A percentile compares a stretch with the other conserved stretches of the same genome.
Evolutionary conservation across 2,888 invertebrate species (phyloP).

Genomic region (Diadegma fenestrale): DNA sequence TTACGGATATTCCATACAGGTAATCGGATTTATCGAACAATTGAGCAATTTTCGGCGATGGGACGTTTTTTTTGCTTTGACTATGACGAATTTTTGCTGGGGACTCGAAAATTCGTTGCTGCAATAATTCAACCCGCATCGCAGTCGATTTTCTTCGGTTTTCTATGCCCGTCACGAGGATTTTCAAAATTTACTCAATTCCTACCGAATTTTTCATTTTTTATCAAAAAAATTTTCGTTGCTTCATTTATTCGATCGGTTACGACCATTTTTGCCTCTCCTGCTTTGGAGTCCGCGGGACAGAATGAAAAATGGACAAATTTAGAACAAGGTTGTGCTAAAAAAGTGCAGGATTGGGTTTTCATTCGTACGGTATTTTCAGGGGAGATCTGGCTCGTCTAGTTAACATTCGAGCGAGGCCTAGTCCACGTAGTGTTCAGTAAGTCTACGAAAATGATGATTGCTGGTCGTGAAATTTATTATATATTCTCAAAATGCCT

Average conservation of each 20-base stretch:
- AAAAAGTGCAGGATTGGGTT: conserved; percentile 37
- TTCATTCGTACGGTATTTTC: conserved; percentile 83
- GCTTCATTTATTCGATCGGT: neutral
- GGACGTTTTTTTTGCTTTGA: too few relatives aligned
- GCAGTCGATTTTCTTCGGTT: too few relatives aligned
- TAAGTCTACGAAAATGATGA: conserved; percentile 78
- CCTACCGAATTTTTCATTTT: too few relatives aligned
- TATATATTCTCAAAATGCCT: conserved; percentile 49
- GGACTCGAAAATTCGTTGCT: too few relatives aligned
- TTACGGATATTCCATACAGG: conserved; percentile 94
- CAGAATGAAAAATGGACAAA: conserved; percentile 5
- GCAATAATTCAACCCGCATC: too few relatives aligned
- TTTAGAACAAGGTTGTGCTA: neutral
- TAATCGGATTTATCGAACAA: conserved; percentile 77
- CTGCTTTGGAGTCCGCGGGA: conserved; percentile 18
- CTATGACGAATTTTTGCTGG: too few relatives aligned
- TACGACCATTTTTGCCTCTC: conserved; percentile 21
- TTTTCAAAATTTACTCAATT: too few relatives aligned
- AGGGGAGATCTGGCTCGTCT: conserved; percentile 86
- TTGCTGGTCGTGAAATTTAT: conserved; percentile 66
- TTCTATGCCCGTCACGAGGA: too few relatives aligned
- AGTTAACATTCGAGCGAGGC: conserved; percentile 82
- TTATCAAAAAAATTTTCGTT: neutral
- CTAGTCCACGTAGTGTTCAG: conserved; percentile 83
- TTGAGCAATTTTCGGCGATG: too few relatives aligned